phyloP scores from a whole-genome alignment of 1,140 invertebrate genomes.

The Maniola jurtina region DNA sequence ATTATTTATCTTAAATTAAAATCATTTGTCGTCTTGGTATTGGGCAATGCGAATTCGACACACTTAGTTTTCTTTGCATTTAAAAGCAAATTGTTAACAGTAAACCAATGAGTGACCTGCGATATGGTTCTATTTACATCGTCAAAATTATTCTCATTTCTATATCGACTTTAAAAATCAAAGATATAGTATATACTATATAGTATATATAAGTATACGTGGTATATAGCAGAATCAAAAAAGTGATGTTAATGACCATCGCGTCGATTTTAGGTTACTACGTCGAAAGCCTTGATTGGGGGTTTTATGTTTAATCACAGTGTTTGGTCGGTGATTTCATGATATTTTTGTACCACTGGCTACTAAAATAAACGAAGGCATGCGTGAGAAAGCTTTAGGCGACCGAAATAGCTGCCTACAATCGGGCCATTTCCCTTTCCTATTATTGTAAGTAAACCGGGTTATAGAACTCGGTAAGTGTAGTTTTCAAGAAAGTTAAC shows the following conservation, averaged over 20 bases:
- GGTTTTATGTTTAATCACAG: constrained; percentile 51
- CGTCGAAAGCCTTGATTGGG: constrained; percentile 63
- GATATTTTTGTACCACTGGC: constrained; percentile 51
- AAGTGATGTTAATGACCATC: constrained; percentile 31
- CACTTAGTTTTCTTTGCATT: no score
- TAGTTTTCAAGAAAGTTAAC: not conserved
- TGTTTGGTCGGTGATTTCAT: constrained; percentile 61
- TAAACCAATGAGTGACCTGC: no score
- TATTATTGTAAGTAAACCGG: constrained; percentile 22
- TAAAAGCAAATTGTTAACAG: no score
- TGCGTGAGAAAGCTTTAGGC: constrained; percentile 64
- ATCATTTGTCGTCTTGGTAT: no score
- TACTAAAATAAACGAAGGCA: constrained; percentile 67
- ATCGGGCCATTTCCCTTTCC: constrained; percentile 71
- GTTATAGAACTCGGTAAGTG: constrained; percentile 10
- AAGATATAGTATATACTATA: no score
- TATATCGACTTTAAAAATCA: no score
- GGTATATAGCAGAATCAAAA: no score
- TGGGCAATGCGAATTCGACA: no score
- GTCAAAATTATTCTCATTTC: no score
- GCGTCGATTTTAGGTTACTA: constrained; percentile 48
- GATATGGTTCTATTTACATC: no score
- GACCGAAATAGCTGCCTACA: constrained; percentile 47
- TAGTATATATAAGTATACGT: no score
- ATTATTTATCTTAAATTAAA: no score